These are phyloP conservation scores for Genyomyrus donnyi DNA, from an alignment of 2,113 vertebrate species.

Conservation along the genomic window DNA sequence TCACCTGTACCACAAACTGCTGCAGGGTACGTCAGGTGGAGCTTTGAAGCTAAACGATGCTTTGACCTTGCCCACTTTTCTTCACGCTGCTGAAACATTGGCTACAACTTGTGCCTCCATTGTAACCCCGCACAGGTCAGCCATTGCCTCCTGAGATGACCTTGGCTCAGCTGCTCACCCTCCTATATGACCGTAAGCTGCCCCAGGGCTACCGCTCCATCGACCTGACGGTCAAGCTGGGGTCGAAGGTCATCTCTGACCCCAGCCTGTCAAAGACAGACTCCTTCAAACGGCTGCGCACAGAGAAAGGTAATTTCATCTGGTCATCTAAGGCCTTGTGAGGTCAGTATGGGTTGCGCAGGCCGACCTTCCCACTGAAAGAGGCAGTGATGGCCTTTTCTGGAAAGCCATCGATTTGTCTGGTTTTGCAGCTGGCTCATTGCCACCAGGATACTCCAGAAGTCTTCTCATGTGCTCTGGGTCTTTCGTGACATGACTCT, in stretches of 20 bases:
- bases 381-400: not conserved
- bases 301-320: slow-evolving; percentile 80
- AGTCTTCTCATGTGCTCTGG: not conserved
- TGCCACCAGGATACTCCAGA: not conserved
- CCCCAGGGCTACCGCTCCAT: slow-evolving; percentile 95
- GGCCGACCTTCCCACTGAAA: not conserved
- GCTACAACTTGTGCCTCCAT: not conserved
- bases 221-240: slow-evolving; percentile 90
- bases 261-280: slow-evolving; percentile 94
- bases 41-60: not conserved
- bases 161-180: slow-evolving; percentile 88
- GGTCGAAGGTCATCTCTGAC: slow-evolving; percentile 95
- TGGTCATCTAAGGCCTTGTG: not conserved
- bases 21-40: slow-evolving; percentile 58
- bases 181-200: slow-evolving; percentile 90
- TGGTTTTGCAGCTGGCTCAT: not conserved
- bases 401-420: not conserved
- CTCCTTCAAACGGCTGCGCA: slow-evolving; percentile 93
- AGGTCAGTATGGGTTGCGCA: not conserved
- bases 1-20: slow-evolving; percentile 91
- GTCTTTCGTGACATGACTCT: not conserved
- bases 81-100: not conserved
- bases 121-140: slow-evolving; percentile 66
- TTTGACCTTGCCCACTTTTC: not conserved
- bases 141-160: slow-evolving; percentile 94